Conservation (phyloP, 2,888 invertebrate genomes). For the Cataglyphis albicans region DNA sequence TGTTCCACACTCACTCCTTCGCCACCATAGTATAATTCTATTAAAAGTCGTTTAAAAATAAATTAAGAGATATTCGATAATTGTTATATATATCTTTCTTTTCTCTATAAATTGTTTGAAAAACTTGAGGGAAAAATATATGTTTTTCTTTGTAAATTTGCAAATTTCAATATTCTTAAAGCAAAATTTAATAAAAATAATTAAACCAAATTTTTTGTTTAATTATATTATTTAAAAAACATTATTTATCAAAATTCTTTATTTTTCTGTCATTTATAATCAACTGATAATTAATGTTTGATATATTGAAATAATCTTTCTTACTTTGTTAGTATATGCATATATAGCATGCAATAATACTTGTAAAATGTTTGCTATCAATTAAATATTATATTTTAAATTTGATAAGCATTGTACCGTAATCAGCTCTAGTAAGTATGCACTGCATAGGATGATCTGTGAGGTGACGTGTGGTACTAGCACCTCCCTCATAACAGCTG, state of each 20-base stretch:
- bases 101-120: slow-evolving; percentile 19
- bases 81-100: not conserved
- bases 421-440: slow-evolving; percentile 98
- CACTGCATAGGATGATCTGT: slow-evolving; percentile 99
- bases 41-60: slow-evolving; percentile 23
- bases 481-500: slow-evolving; percentile 97
- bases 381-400: slow-evolving; percentile 10
- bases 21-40: slow-evolving; percentile 98
- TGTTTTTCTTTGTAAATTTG: not conserved
- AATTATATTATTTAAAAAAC: not conserved
- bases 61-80: slow-evolving; percentile 29
- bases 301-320: slow-evolving; percentile 3
- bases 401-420: slow-evolving; percentile 89
- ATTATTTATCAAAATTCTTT: slow-evolving; percentile 2
- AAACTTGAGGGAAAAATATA: not conserved
- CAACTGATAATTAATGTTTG: not conserved
- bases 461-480: slow-evolving; percentile 96
- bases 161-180: not conserved
- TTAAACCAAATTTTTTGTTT: not conserved
- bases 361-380: not conserved
- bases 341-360: not conserved
- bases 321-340: not conserved
- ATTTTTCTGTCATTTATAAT: not conserved
- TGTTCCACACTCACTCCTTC: slow-evolving; percentile 96
- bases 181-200: not conserved